These are phyloP conservation scores for Brachionus sp. DNA, from an alignment of 1,140 invertebrate species.

Conservation along the genomic window DNA sequence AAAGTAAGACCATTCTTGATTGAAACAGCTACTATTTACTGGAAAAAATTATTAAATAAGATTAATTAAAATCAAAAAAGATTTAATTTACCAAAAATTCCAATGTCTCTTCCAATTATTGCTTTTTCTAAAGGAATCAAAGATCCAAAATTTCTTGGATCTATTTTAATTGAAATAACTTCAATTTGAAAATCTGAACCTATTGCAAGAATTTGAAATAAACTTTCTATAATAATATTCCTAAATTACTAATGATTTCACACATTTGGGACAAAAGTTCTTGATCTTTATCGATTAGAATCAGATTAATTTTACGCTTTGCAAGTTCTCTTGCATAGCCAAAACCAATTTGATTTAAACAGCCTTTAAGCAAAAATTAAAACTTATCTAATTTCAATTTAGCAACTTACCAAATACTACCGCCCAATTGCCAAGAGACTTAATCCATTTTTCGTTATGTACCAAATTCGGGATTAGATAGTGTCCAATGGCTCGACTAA, in stretches of 20 bases:
- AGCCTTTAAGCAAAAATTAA: neutral
- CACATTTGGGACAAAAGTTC: neutral
- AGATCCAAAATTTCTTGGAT: neutral
- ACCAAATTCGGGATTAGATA: neutral
- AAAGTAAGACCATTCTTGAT: neutral
- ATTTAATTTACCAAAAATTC: constrained; percentile 26
- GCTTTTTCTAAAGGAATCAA: neutral
- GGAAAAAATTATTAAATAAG: neutral
- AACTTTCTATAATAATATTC: neutral
- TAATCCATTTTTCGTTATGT: constrained; percentile 31
- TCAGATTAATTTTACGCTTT: constrained; percentile 10
- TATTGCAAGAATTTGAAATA: neutral
- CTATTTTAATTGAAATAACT: neutral
- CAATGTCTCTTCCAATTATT: constrained; percentile 15
- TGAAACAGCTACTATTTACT: constrained; percentile 17
- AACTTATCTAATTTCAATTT: neutral
- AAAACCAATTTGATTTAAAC: constrained; percentile 13
- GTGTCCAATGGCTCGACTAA: neutral
- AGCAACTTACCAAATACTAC: neutral
- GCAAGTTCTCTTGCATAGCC: constrained; percentile 37
- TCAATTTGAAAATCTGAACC: constrained; percentile 25
- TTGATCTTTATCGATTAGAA: constrained; percentile 2
- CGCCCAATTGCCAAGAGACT: constrained; percentile 38
- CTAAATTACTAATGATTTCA: constrained; percentile 7
- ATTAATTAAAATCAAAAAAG: neutral